Evolutionary conservation across 2,113 vertebrate species (phyloP).

Genomic region (Eudyptes chrysolophus): DNA sequence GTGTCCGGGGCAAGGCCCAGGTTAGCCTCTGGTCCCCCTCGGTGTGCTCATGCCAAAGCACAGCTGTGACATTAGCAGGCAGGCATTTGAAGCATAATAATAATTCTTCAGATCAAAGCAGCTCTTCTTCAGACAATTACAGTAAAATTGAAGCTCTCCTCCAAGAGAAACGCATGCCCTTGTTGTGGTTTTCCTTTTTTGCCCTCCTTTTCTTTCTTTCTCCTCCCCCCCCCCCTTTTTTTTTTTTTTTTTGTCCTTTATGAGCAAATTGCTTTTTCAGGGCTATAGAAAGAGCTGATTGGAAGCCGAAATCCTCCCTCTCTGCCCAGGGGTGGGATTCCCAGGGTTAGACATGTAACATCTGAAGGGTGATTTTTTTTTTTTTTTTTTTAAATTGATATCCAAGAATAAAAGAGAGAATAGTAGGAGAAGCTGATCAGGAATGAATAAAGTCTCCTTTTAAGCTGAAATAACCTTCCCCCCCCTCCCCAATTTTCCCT

Average conservation of each 20-base stretch:
- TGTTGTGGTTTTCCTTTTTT: slow-evolving; percentile 73
- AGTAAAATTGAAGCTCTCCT: slow-evolving; percentile 81
- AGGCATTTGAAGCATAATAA: slow-evolving; percentile 61
- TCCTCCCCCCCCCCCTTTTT: rapidly evolving
- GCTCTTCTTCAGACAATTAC: slow-evolving; percentile 80
- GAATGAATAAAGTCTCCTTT: slow-evolving; percentile 87
- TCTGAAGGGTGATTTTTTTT: slow-evolving; percentile 78
- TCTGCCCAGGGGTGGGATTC: slow-evolving; percentile 79
- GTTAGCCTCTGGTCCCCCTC: background rate
- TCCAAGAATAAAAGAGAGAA: slow-evolving; percentile 83
- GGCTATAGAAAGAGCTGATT: slow-evolving; percentile 76
- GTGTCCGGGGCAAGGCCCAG: background rate
- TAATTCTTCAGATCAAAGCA: slow-evolving; percentile 82
- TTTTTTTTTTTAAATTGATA: slow-evolving; percentile 77
- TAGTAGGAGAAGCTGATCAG: slow-evolving; percentile 83
- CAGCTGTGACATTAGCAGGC: slow-evolving; percentile 73
- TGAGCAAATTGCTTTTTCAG: slow-evolving; percentile 83
- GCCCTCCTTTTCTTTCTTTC: slow-evolving; percentile 34
- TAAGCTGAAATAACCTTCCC: slow-evolving; percentile 78
- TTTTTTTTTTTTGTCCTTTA: slow-evolving; percentile 69
- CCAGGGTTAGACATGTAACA: slow-evolving; percentile 74
- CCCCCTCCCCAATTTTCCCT: slow-evolving; percentile 75
- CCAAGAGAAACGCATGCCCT: slow-evolving; percentile 71
- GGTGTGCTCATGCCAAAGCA: background rate
- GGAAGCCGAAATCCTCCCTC: slow-evolving; percentile 79